Conservation (phyloP, 2,888 invertebrate species). For the Andrena bucephala region DNA sequence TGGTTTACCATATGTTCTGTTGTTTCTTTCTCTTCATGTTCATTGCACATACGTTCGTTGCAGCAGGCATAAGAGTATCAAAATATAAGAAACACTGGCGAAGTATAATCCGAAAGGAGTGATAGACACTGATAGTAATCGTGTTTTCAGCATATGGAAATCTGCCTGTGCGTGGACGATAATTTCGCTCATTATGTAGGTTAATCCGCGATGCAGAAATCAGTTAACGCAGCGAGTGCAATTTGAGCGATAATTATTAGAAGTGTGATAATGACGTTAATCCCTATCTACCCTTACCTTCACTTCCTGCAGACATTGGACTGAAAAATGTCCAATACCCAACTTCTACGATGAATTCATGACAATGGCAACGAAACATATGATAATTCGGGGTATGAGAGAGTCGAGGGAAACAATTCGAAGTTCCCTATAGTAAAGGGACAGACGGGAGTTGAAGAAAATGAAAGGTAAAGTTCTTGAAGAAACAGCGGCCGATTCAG, state of each 20-base stretch:
- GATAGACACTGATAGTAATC: no score
- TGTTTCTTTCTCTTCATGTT: background rate
- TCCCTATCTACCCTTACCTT: background rate
- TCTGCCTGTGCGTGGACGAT: conserved; percentile 1
- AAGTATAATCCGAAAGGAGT: background rate
- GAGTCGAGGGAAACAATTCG: background rate
- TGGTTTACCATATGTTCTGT: no score
- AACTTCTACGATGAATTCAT: background rate
- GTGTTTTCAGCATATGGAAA: background rate
- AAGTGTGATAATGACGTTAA: background rate
- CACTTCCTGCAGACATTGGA: background rate
- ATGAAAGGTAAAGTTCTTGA: conserved; percentile 1
- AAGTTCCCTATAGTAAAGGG: background rate
- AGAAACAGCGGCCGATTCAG: conserved; percentile 1
- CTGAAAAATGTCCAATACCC: background rate
- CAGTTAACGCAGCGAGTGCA: conserved; percentile 1
- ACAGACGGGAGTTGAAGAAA: conserved; percentile 27
- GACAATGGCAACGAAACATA: background rate
- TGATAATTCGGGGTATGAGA: background rate
- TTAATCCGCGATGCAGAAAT: background rate
- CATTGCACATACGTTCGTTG: background rate
- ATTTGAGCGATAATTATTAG: conserved; percentile 25
- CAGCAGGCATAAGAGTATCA: background rate
- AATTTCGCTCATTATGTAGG: conserved; percentile 4
- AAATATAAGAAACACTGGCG: background rate